A percentile compares a stretch with the other conserved stretches of the same genome.
Conservation (phyloP, 2,888 invertebrate genomes). For the Dorcus parallelipipedus region DNA sequence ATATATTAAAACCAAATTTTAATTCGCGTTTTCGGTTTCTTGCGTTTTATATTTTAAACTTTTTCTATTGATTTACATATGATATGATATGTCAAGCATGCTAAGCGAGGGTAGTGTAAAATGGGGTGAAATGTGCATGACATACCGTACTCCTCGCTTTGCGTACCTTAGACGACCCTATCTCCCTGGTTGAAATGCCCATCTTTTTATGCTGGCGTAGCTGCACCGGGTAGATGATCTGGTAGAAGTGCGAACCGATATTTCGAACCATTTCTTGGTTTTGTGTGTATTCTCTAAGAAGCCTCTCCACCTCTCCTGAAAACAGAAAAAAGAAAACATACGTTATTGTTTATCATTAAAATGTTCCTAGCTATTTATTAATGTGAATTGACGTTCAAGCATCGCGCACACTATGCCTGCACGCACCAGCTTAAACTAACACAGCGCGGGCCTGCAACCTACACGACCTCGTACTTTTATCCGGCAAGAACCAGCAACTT, state of each 20-base stretch:
- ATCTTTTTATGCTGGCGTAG: slow-evolving; percentile 92
- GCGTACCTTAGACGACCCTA: slow-evolving; percentile 82
- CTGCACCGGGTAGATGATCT: slow-evolving; percentile 93
- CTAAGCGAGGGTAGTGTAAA: slow-evolving; percentile 5
- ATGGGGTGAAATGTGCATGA: slow-evolving; percentile 42
- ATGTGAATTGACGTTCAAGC: no score
- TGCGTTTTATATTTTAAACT: no score
- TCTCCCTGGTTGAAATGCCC: slow-evolving; percentile 92
- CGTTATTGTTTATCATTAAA: no score
- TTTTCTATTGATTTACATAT: no score
- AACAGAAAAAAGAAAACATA: slow-evolving; percentile 16
- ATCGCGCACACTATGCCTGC: no score
- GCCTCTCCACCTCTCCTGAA: slow-evolving; percentile 85
- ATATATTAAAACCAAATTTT: no score
- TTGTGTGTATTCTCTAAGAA: slow-evolving; percentile 85
- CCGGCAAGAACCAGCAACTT: no score
- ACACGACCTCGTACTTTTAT: no score
- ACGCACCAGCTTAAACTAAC: no score
- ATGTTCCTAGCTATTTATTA: no score
- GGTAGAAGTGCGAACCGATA: slow-evolving; percentile 88
- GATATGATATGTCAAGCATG: background rate
- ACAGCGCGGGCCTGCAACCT: no score
- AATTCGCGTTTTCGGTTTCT: no score
- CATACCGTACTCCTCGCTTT: slow-evolving; percentile 58
- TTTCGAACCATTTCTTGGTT: slow-evolving; percentile 90